Evolutionary conservation across 2,113 vertebrate genomes (phyloP), one percentile per base, ranked within the genome.

Genomic region (Nesospiza acunhae): DNA sequence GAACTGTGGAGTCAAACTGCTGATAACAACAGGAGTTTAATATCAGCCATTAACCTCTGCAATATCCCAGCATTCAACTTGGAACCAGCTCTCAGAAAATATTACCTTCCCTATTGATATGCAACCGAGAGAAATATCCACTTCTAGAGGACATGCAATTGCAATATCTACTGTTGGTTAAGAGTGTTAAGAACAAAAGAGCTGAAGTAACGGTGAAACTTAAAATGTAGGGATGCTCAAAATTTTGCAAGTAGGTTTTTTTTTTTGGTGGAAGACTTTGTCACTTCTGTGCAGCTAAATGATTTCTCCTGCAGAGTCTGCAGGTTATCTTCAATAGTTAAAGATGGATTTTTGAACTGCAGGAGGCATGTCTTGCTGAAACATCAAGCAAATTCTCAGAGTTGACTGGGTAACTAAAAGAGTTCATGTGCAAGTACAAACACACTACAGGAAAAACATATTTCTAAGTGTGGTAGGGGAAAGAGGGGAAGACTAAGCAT

Each of bases 21-120:
- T 87, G 94, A 76, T 94, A 87, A 68, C 87, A 94, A 95, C 73
- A 81, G 86, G 89, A 91, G 56, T 91, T 94, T 94, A 69, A 89
- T 89, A 94, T 78, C 84, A 69, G 56, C 63, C 77, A 89, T 95
- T 97, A 92, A 92, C 93, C 91, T 94, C 80, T 92, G 63, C 84
- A 91, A 33, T 26, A 84, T 58, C 44, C 22, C 60, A 84, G 56
- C n/a, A 60, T 92, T 93, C 76, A 56, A 3, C 49, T 59, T 84
- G 60, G 72, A 95, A 89, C 10, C 5, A 75, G 37, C 52, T 79
- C 73, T 60, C 56, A 58, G 60, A 75, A 94, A 89, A 82, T 47
- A 37, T 67, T 90, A 24, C 52, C 39, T 81, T 92, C 23, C 18
- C 33, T 82, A n/a, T 24, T 78, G 66, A 41, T 74, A 88, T 12